Evolutionary conservation across 2,888 invertebrate species (phyloP).

Genomic region (Girardia tigrina): DNA sequence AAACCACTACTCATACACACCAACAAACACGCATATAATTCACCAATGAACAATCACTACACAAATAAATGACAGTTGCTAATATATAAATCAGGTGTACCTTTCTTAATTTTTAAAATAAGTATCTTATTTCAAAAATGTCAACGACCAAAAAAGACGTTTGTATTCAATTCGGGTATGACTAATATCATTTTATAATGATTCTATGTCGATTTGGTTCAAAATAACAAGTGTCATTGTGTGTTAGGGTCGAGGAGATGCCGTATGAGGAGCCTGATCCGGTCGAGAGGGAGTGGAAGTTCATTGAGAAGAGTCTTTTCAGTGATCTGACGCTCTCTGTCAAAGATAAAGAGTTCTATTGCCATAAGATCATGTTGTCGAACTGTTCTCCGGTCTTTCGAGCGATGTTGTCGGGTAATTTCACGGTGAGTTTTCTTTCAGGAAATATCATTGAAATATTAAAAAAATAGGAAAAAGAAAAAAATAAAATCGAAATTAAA

Average conservation of each 20-base stretch:
- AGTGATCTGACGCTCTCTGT: background rate
- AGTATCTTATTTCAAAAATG: background rate
- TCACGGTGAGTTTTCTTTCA: background rate
- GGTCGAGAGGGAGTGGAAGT: background rate
- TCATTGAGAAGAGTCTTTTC: background rate
- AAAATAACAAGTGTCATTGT: too few relatives aligned
- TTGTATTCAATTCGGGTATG: background rate
- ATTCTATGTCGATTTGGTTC: too few relatives aligned
- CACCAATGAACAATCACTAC: too few relatives aligned
- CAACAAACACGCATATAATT: too few relatives aligned
- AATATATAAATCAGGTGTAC: background rate
- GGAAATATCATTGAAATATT: background rate
- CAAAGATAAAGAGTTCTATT: background rate
- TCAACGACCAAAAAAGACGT: background rate
- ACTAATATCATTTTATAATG: background rate
- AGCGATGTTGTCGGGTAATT: background rate
- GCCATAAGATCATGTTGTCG: background rate
- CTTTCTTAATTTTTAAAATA: background rate
- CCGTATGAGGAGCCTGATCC: background rate
- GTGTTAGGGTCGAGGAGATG: background rate
- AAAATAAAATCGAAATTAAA: constrained; percentile 3
- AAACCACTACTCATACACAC: too few relatives aligned
- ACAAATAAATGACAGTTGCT: too few relatives aligned
- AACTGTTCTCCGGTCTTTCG: background rate
- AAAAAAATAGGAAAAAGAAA: background rate